Evolutionary conservation across 1,140 invertebrate species (phyloP), one percentile per base, ranked within the genome.

Genomic region (Trichomalopsis sarcophagae): DNA sequence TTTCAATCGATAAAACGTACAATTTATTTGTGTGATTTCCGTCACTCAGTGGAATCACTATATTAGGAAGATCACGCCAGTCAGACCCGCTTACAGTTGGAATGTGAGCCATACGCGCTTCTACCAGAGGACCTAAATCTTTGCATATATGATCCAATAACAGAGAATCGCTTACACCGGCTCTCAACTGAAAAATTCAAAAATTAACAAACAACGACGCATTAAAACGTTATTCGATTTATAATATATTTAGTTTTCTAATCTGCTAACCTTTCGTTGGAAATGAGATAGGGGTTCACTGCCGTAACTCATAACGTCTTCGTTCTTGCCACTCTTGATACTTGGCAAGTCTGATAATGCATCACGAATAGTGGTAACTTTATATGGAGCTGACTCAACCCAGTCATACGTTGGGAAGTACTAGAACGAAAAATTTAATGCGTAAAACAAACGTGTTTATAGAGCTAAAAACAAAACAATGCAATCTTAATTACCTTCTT

Each of bases 21-120:
- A 97, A 91, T 93, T 95, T 95, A 88, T 94, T 95, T 50, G 94
- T 93, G 86, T 94, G 94, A 33, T 94, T 96, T 82, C 96, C 96
- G 92, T 98, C 96, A 13, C 94, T 94, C 11, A 98, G 92, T 71
- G 94, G 92, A 0, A 97, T 94, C 23, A 94, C 94, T 87, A 97
- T 95, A 89, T 98, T 98, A 0, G 97, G 97, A 11, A 98, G 92
- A 92, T 98, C 97, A 82, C 97, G 94, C 97, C 97, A 98, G 91
- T 98, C 97, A 9, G 97, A 96, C 14, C 97, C 97, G 17, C 95
- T 95, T 17, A 93, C 94, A 2, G 95, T 95, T 27, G 97, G 97
- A 85, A 98, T 96, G 86, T 97, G 93, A 62, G 94, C 93, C 88
- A 98, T 97, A 75, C 97, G 94, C 5, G 96, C 96, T 89, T 96